Base-by-base conservation (phyloP, 1,140 invertebrate genomes). In the Nasonia longicornis region DNA sequence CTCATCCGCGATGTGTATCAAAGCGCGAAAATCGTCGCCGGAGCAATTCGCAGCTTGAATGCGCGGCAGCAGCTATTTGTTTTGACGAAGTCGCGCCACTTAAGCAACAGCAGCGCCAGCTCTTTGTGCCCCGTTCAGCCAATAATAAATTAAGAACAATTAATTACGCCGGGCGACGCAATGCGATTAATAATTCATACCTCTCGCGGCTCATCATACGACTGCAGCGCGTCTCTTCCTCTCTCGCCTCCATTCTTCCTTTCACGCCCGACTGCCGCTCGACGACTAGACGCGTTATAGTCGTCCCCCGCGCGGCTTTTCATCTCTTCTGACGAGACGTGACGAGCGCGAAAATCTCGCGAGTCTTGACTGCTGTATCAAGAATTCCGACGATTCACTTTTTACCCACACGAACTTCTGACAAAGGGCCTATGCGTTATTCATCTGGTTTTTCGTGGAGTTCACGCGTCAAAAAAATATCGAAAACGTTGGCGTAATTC, bases 111-210 rank as follows among this genome's bases (percentile, higher is more conserved):
- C 52, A 58, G 16, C 48, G 48, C 2, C 3, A 12, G 66, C 66
- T 67, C 66, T 67, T 31, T 29, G 66, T 42, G 31, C 31, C 14
- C 11, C 11, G 69, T 10, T 35, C 35, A n/a, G 10, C 11, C 35
- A n/a, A n/a, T 42, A n/a, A 71, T 71, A 42, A 20, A 71, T 71
- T 42, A n/a, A 42, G 31, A 42, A 42, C 29, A 10, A 71, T 71
- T 71, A 71, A 71, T 71, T 71, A 71, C 31, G 11, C 69, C 3
- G 29, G 29, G 31, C 31, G 38, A 35, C 31, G 35, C 12, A 38
- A n/a, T 58, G 52, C 52, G 69, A 71, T 71, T 71, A 71, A 71
- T 42, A 71, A 71, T 71, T 42, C 35, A 20, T 71, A 42, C 69
- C 20, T 42, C 20, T 71, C 31, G 20, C 69, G 26, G 26, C 35